Conservation (phyloP, 2,888 invertebrate genomes). For the Orthosia gracilis region DNA sequence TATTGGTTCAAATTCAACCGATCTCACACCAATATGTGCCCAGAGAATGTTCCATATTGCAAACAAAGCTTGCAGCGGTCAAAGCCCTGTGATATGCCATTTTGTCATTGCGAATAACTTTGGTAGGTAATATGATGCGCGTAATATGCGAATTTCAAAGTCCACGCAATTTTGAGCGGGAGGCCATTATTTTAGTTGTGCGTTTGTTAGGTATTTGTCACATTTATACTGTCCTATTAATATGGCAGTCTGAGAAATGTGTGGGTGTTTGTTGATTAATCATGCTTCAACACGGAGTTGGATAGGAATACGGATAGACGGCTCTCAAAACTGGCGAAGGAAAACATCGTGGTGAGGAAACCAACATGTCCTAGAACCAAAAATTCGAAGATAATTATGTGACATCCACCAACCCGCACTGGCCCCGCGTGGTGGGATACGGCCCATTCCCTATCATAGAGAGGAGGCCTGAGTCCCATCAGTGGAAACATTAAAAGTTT, state of each 20-base stretch:
- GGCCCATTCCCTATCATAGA: no score
- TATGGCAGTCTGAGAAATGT: not conserved
- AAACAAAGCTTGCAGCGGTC: conserved; percentile 13
- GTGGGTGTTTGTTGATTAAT: not conserved
- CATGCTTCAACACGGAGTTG: not conserved
- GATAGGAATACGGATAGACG: not conserved
- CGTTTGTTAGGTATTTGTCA: not conserved
- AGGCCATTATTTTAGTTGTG: not conserved
- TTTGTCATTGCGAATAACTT: conserved; percentile 24
- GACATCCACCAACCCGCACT: no score
- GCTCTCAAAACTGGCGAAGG: no score
- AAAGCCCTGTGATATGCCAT: conserved; percentile 3
- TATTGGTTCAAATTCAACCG: not conserved
- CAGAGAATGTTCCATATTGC: conserved; percentile 21
- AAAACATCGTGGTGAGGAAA: no score
- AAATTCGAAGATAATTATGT: no score
- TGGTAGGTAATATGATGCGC: not conserved
- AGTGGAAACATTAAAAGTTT: no score
- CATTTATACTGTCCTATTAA: not conserved
- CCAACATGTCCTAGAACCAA: no score
- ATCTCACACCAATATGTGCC: not conserved
- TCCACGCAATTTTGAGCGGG: conserved; percentile 1
- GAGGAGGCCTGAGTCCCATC: no score
- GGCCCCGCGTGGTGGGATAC: no score
- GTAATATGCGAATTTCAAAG: conserved; percentile 6